Base-by-base conservation (phyloP, 2,113 vertebrate species). In the Bambusicola thoracicus region DNA sequence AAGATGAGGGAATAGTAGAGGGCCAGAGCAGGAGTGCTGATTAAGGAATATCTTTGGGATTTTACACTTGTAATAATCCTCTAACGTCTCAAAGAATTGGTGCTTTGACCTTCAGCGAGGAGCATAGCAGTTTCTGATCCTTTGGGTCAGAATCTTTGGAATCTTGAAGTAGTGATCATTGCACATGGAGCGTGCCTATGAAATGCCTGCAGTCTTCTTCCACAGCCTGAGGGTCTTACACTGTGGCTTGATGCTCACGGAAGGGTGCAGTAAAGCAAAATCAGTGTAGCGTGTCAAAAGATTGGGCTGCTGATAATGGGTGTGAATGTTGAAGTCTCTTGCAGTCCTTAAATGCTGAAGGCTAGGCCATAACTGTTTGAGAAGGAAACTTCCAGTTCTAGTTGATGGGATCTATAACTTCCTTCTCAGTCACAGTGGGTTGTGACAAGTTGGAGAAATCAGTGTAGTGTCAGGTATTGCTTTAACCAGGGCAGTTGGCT, bases 141-240 rank as follows among this genome's bases (percentile, higher is more conserved):
- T 74, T 53, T 29, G 51, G 51, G 27, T 53, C 20, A n/a, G n/a
- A n/a, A n/a, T n/a, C 72, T 53, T 32, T 16, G 22, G 21, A 61
- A 34, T 56, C 36, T 46, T 53, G 29, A 32, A 46, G 55, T 41
- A 21, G 12, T 19, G 53, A 24, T 63, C 2, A 0, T 2, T 4
- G 41, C 13, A 20, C 1, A 0, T 13, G 0, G 10, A 58, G 44
- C 6, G 2, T 8, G 15, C 18, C 13, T 15, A 14, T 70, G 76
- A 38, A 40, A 46, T 59, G 8, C 32, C 58, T 84, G 49, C 27
- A 2, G 6, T 8, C 20, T 5, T 79, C 17, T 36, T 53, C 30
- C 24, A 13, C n/a, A 68, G 51, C 44, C 65, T 27, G 13, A 11
- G 10, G 38, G 16, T 48, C 0, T n/a, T 17, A 15, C 6, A 10